Evolutionary conservation across 2,797 vertebrate species (phyloP).

Genomic region (Pseudomugil tenellus): DNA sequence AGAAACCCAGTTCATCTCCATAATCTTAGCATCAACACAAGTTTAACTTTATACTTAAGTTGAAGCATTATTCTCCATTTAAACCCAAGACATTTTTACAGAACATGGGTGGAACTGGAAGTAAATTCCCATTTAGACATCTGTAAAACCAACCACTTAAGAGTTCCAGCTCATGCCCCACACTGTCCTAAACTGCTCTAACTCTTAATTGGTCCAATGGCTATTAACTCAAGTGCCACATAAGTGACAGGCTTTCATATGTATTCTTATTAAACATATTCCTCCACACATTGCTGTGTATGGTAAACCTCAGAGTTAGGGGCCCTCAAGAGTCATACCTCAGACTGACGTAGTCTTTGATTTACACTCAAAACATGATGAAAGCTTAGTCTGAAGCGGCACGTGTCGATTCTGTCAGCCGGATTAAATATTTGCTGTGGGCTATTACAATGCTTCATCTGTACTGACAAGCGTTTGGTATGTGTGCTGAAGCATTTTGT

Average conservation of each 20-base stretch:
- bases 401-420: not conserved
- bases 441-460: not conserved
- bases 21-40: conserved; percentile 9
- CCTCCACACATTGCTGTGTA: conserved; percentile 44
- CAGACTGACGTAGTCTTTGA: conserved; percentile 24
- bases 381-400: conserved; percentile 20
- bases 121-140: conserved; percentile 38
- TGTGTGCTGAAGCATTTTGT: conserved; percentile 1
- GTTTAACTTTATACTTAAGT: not conserved
- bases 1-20: not conserved
- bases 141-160: conserved; percentile 42
- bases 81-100: not conserved
- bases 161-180: conserved; percentile 29
- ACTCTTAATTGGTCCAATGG: conserved; percentile 67
- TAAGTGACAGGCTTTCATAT: conserved; percentile 56
- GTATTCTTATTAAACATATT: conserved; percentile 75
- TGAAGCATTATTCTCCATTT: not conserved
- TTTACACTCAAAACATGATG: conserved; percentile 40
- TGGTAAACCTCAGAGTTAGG: conserved; percentile 63
- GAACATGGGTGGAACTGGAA: conserved; percentile 3
- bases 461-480: not conserved
- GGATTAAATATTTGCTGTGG: not conserved
- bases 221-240: conserved; percentile 62
- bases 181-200: conserved; percentile 36
- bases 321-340: conserved; percentile 16